Conservation (phyloP, 2,888 invertebrate genomes). For the Pediacus dermestoides region DNA sequence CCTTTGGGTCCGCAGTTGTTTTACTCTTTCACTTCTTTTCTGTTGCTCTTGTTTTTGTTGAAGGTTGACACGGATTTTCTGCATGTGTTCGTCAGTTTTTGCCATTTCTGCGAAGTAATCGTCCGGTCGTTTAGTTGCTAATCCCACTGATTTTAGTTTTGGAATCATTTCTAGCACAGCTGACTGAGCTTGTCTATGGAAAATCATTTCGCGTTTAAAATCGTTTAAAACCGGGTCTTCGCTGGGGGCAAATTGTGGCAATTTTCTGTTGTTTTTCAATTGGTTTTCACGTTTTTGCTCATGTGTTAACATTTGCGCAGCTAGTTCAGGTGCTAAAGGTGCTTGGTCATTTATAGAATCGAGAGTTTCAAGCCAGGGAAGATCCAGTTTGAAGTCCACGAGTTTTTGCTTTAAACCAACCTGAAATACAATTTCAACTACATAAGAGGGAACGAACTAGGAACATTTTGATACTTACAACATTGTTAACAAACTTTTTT, state of each 20-base stretch:
- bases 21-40: constrained; percentile 84
- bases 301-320: constrained; percentile 71
- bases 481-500: constrained; percentile 66
- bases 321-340: constrained; percentile 80
- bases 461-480: constrained; percentile 56
- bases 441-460: constrained; percentile 5
- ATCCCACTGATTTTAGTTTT: constrained; percentile 68
- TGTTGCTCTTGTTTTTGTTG: constrained; percentile 81
- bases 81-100: constrained; percentile 96
- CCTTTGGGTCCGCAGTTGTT: constrained; percentile 83
- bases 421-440: constrained; percentile 39
- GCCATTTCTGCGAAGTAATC: constrained; percentile 99
- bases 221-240: constrained; percentile 85
- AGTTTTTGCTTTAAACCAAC: constrained; percentile 66
- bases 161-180: constrained; percentile 78
- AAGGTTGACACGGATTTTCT: constrained; percentile 81
- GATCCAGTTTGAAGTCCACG: constrained; percentile 64
- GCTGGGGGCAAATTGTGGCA: constrained; percentile 59
- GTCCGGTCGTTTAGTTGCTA: constrained; percentile 80
- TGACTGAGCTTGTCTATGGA: constrained; percentile 83
- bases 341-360: constrained; percentile 76
- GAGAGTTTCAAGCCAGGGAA: constrained; percentile 84
- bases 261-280: constrained; percentile 67
- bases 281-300: constrained; percentile 65
- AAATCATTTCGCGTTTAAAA: constrained; percentile 85